Evolutionary conservation across 2,797 vertebrate genomes (phyloP), one percentile per base, ranked within the genome.

Genomic region (Pseudomugil gertrudae): DNA sequence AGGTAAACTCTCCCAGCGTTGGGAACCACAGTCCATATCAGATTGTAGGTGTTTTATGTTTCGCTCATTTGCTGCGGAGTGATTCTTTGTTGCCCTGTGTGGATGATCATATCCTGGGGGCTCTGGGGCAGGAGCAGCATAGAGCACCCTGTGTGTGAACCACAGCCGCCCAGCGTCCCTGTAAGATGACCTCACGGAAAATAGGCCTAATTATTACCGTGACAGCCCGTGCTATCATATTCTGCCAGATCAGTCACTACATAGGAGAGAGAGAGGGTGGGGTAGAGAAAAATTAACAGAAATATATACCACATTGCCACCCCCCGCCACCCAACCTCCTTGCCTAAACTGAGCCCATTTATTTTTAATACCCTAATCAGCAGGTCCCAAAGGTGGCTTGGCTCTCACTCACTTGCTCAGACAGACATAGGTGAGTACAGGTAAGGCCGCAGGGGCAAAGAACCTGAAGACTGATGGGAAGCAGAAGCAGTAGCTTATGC

Each of bases 131-230:
- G 79, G 56, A 76, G 72, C 66, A 78, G 84, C 88, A 92, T 90
- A 91, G 91, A 90, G 90, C 87, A 84, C 78, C 89, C 90, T 90
- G 90, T 92, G 92, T 92, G 91, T 88, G 92, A 92, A 93, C 93
- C 92, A 92, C 91, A 93, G 93, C 91, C 91, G 93, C 90, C 91
- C 90, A 87, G 92, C 89, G 85, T 91, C 90, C 88, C 90, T 92
- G 93, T 94, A 94, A 94, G 87, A 82, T 92, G 93, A 94, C 92
- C 92, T 92, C 91, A 92, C 63, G 92, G 93, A 94, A 94, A 93
- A 94, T 93, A 89, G 89, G 89, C 86, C 93, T 93, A 94, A 94
- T 94, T 93, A 94, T 93, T 91, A 90, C 90, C 81, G 91, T 93
- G 92, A 94, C 92, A 92, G 93, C 85, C 91, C 79, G 59, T 78